phyloP scores from a whole-genome alignment of 2,888 invertebrate genomes.

The Tyria jacobaeae region DNA sequence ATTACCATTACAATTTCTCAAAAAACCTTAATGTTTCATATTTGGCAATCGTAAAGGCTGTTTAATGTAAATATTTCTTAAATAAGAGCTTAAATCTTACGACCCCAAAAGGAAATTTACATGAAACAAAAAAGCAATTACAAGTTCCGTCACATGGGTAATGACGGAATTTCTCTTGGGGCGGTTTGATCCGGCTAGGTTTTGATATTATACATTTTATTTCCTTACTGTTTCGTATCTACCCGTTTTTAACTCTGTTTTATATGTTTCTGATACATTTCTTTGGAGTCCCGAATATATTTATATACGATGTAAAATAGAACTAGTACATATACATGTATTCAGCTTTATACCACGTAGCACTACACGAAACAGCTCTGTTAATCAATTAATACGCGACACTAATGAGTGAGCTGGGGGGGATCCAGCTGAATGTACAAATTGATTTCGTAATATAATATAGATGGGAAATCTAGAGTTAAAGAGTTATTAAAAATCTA shows the following conservation, averaged over 20 bases:
- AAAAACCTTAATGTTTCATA: not conserved
- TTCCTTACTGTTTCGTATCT: conserved; percentile 40
- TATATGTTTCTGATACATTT: not conserved
- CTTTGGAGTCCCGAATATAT: not conserved
- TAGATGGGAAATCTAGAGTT: no score
- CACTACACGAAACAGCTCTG: no score
- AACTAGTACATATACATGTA: not conserved
- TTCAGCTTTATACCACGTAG: no score
- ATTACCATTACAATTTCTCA: conserved; percentile 6
- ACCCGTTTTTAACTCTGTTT: conserved; percentile 9
- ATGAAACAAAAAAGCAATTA: conserved; percentile 65
- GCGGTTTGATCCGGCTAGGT: conserved; percentile 50
- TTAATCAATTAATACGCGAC: no score
- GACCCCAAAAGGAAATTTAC: conserved; percentile 48
- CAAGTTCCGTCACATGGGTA: conserved; percentile 59
- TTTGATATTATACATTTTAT: conserved; percentile 51
- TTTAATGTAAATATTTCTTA: conserved; percentile 34
- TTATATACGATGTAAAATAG: not conserved
- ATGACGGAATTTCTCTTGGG: conserved; percentile 57
- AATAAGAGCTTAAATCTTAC: conserved; percentile 47
- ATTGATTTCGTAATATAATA: no score
- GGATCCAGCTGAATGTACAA: no score
- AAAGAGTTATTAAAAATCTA: no score
- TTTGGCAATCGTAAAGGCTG: conserved; percentile 11
- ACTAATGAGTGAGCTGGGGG: no score